Evolutionary conservation across 2,113 vertebrate species (phyloP).

Genomic region (human (Homo sapiens)): DNA sequence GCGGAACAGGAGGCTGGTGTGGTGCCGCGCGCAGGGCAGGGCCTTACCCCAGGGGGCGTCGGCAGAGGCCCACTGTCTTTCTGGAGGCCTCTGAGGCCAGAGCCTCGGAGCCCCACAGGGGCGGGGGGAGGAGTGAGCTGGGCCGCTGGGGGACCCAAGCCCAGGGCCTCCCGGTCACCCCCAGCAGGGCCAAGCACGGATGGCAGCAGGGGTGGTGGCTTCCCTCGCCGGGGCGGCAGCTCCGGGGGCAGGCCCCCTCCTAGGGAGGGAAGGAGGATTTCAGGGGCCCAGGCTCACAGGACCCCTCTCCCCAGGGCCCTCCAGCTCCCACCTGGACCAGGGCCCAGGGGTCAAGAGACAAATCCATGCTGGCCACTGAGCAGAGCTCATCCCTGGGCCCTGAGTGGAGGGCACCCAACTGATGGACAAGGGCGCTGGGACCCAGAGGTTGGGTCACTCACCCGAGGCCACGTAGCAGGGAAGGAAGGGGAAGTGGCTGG

Average conservation of each 20-base stretch:
- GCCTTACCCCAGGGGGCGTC: conserved; percentile 85
- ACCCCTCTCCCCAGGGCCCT: background rate
- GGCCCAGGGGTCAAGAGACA: background rate
- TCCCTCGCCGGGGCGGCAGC: conserved; percentile 81
- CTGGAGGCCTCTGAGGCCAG: conserved; percentile 83
- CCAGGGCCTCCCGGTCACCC: conserved; percentile 86
- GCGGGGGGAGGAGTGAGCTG: conserved; percentile 83
- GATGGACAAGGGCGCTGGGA: background rate
- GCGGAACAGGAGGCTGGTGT: fast-evolving
- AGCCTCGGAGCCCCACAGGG: conserved; percentile 83
- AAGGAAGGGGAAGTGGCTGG: background rate
- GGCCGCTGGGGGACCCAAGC: conserved; percentile 80
- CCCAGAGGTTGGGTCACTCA: background rate
- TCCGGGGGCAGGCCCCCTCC: conserved; percentile 85
- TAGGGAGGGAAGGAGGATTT: conserved; percentile 64
- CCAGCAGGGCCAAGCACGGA: conserved; percentile 78
- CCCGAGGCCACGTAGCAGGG: background rate
- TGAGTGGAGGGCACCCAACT: background rate
- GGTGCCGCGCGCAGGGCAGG: background rate
- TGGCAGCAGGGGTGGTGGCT: conserved; percentile 82
- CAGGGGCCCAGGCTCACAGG: background rate
- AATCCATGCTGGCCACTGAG: background rate
- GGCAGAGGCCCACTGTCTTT: conserved; percentile 81
- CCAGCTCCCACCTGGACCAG: no score
- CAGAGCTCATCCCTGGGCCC: background rate